Conservation (phyloP, 2,888 invertebrate species). For the Phyllotreta striolata region DNA sequence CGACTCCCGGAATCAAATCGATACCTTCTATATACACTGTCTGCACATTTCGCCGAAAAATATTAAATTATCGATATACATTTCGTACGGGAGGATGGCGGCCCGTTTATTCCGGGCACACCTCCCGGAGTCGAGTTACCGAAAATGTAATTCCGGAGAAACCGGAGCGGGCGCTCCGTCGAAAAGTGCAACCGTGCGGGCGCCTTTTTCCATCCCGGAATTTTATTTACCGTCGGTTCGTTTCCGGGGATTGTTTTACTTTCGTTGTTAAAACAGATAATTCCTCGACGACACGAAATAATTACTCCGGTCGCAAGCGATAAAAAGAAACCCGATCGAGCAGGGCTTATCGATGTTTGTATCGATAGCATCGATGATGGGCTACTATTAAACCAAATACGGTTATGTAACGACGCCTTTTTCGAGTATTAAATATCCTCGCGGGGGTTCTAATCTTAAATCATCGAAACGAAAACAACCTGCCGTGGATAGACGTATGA, state of each 20-base stretch:
- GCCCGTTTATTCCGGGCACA: slow-evolving; percentile 53
- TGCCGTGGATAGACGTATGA: slow-evolving; percentile 18
- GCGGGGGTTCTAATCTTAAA: slow-evolving; percentile 16
- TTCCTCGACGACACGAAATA: too few species aligned
- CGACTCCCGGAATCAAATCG: slow-evolving; percentile 10
- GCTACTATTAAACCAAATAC: slow-evolving; percentile 10
- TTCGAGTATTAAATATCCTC: slow-evolving; percentile 9
- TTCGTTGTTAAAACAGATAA: too few species aligned
- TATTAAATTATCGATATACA: slow-evolving; percentile 46
- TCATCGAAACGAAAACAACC: slow-evolving; percentile 21
- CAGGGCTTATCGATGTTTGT: too few species aligned
- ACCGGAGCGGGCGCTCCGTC: too few species aligned
- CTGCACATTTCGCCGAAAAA: slow-evolving; percentile 29
- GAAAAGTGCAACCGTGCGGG: too few species aligned
- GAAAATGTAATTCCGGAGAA: slow-evolving; percentile 55
- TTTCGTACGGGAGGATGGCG: slow-evolving; percentile 40
- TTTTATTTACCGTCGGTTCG: too few species aligned
- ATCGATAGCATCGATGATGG: background rate
- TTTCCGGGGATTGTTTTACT: too few species aligned
- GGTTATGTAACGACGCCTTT: slow-evolving; percentile 11
- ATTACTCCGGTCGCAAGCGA: too few species aligned
- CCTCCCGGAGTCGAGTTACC: slow-evolving; percentile 54
- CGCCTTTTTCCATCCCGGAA: too few species aligned
- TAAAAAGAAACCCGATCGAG: too few species aligned
- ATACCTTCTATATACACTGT: slow-evolving; percentile 23